phyloP scores from a whole-genome alignment of 2,888 invertebrate species.

The Entomobrya multifasciata region DNA sequence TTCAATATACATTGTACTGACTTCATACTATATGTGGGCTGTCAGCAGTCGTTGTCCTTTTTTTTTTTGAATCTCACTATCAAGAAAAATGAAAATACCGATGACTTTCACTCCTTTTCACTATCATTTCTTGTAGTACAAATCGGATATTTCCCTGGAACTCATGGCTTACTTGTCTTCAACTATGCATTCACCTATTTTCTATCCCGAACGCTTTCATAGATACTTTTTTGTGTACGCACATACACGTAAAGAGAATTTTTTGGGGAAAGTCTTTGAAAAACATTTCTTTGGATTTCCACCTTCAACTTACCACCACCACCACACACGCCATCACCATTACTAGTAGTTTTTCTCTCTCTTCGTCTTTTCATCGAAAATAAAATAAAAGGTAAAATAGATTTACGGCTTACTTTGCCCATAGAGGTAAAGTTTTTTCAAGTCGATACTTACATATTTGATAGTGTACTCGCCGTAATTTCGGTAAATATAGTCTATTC shows the following conservation, averaged over 20 bases:
- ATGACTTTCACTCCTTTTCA: constrained; percentile 1
- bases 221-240: not conserved
- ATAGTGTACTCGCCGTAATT: not conserved
- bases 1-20: too few relatives aligned
- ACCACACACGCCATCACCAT: too few relatives aligned
- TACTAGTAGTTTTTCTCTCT: not conserved
- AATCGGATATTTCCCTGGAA: not conserved
- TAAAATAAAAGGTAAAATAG: not conserved
- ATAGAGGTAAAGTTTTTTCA: not conserved
- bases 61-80: not conserved
- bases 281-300: constrained; percentile 15
- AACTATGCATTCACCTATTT: not conserved
- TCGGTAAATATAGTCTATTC: too few relatives aligned
- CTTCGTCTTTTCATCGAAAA: not conserved
- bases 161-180: not conserved
- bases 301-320: not conserved
- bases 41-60: not conserved
- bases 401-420: not conserved
- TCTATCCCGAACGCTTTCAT: not conserved
- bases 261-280: constrained; percentile 18
- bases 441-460: not conserved
- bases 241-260: not conserved
- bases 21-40: too few relatives aligned
- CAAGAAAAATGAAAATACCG: too few relatives aligned
- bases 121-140: not conserved